Evolutionary conservation across 2,888 invertebrate genomes (phyloP), one percentile per base, ranked within the genome.

Genomic region (Noctua janthina): DNA sequence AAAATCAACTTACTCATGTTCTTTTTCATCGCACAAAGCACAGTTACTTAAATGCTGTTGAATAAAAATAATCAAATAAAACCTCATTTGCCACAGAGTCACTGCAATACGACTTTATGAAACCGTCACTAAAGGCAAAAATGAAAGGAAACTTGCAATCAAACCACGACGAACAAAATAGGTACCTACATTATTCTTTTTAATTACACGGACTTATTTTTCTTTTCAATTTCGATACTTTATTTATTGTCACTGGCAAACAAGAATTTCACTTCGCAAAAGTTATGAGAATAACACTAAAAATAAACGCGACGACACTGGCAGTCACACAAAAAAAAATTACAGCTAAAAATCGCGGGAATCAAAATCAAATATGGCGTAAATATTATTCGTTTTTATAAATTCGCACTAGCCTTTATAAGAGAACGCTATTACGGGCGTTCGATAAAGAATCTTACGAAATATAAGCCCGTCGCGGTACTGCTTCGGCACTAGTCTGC

Each of bases 21-120:
- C 85, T 89, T 89, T 89, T 89, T 89, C 89, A 89, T 90, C 46
- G 83, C 88, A 84, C 75, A 72, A 70, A 84, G 70, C 88, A 87
- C 76, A 77, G 79, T 82, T 81, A 75, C 69, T 79, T 78, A 87
- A 84, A 79, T 85, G 72, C 74, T 79, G 81, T 64, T 68, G 46
- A 68, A 64, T 72, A 79, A 83, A 83, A 78, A 81, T 79, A 86
- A 81, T 79, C 72, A 70, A 83, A 79, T 72, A 82, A 81, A 74
- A 82, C 62, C 76, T 80, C 86, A 87, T 81, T 90, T 79, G 87
- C 82, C 83, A 81, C 83, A 82, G 72, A 79, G 77, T 79, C 75
- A 83, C 84, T 87, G 85, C 81, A 84, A 90, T 78, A 82, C 79
- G 49, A 75, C 62, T 87, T 87, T 87, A 85, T 76, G 79, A 90